Base-by-base conservation (phyloP, 2,797 vertebrate species). In the Anguilla megastoma region DNA sequence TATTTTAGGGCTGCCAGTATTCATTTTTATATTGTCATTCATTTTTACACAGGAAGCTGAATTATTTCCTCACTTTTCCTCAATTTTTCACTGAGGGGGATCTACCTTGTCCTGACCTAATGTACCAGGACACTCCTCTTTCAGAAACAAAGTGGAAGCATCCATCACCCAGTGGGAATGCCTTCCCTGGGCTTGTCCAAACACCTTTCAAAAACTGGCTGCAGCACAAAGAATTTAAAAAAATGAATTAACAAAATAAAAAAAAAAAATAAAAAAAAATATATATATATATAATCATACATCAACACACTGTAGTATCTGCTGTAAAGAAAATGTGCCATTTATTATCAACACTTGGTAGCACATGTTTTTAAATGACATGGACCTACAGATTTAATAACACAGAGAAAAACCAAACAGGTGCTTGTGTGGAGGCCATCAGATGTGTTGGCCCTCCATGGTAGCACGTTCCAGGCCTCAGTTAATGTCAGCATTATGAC, bases 401-500 rank as follows among this genome's bases (percentile, higher is more conserved):
- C 36, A 14, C 9, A 27, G 50, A 50, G 21, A 27, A 0, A 6
- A 54, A 50, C 14, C 16, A 0, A n/a, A 30, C 45, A 84, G n/a
- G 79, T 45, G 80, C 41, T 83, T 14, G 14, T 52, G 48, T 24
- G n/a, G 45, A 52, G 45, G 24, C 45, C 4, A 9, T 24, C 80
- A 21, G 4, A 79, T 76, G 27, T 2, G 3, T 41, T 45, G 45
- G 36, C 74, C 33, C 14, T 79, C 36, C 14, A 45, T 79, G 6
- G 74, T 1, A 79, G 30, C 82, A 84, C 50, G 14, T 30, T 85
- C n/a, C 54, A 60, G 84, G 24, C 30, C 54, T 85, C 5, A 1
- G 50, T 84, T 84, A 84, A 84, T 33, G 52, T 84, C 45, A n/a
- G 50, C 14, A 50, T 56, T 60, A 24, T 87, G 24, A 89, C 66